Conservation (phyloP, 2,113 vertebrate species). For the Megaceryle torquata region DNA sequence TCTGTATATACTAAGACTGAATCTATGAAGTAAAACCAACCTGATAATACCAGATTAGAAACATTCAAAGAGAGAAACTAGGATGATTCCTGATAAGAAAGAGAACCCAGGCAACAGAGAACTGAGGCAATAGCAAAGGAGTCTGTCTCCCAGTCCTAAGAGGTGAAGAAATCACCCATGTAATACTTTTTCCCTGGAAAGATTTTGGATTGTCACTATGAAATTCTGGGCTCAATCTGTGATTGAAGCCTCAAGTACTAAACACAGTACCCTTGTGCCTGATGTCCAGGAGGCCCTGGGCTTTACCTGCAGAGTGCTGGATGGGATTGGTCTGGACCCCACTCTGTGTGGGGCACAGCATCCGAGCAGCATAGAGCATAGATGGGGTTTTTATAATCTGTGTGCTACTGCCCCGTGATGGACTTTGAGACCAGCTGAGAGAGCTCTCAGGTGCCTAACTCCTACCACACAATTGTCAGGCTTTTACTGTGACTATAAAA, state of each 20-base stretch:
- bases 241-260: background rate
- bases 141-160: background rate
- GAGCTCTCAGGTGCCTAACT: background rate
- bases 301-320: background rate
- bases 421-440: background rate
- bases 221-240: background rate
- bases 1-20: background rate
- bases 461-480: background rate
- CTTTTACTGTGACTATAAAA: background rate
- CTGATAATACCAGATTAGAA: background rate
- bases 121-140: background rate
- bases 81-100: constrained; percentile 5
- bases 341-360: background rate
- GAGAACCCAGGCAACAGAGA: constrained; percentile 24
- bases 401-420: background rate
- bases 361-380: background rate
- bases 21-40: constrained; percentile 17
- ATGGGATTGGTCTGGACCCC: background rate
- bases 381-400: background rate
- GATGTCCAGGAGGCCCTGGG: background rate
- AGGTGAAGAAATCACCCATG: background rate
- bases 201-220: constrained; percentile 8
- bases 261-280: background rate
- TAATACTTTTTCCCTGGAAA: constrained; percentile 16
- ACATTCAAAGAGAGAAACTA: constrained; percentile 42